Conservation (phyloP, 2,113 vertebrate genomes). For the Pipra filicauda region DNA sequence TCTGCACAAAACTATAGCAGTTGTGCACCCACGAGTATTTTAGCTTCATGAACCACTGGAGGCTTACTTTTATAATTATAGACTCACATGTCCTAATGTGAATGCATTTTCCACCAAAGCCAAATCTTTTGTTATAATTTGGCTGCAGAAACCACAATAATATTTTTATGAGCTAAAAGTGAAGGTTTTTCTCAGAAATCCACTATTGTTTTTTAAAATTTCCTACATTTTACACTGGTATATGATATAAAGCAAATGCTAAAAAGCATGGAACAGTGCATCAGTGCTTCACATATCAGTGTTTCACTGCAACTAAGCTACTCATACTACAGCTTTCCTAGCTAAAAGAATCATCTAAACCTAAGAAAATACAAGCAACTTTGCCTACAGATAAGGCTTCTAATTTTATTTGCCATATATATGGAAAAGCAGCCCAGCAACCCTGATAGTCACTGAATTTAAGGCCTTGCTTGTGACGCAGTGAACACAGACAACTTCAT, state of each 20-base stretch:
- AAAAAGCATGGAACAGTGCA: background rate
- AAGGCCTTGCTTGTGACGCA: background rate
- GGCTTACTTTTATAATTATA: conserved; percentile 1
- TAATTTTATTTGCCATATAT: background rate
- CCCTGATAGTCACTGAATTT: background rate
- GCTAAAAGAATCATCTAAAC: background rate
- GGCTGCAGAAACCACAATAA: background rate
- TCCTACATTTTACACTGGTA: background rate
- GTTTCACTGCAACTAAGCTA: background rate
- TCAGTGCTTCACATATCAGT: background rate
- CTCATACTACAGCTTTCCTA: background rate
- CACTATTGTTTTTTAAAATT: background rate
- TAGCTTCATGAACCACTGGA: background rate
- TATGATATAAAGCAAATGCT: background rate
- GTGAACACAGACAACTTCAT: background rate
- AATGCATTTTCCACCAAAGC: background rate
- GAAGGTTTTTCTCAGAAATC: background rate
- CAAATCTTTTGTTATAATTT: background rate
- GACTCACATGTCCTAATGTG: background rate
- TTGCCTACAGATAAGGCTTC: background rate
- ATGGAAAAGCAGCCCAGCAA: background rate
- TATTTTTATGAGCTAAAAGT: background rate
- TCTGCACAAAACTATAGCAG: background rate
- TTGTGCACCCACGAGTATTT: background rate
- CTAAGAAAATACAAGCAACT: background rate